Conservation (phyloP, 2,113 vertebrate species). For the Synchiropus splendidus region DNA sequence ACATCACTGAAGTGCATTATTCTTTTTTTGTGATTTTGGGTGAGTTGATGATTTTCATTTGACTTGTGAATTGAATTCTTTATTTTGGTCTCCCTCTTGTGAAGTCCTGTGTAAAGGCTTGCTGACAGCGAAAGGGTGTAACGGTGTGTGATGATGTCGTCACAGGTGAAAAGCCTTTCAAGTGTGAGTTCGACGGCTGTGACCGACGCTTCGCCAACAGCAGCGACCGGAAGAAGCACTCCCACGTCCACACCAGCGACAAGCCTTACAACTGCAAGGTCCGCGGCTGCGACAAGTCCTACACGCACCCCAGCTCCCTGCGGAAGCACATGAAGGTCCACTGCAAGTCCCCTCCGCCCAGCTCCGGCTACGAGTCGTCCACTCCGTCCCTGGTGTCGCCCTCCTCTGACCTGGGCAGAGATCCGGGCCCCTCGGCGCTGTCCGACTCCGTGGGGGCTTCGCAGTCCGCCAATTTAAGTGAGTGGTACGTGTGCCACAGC, state of each 20-base stretch:
- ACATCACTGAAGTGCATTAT: background rate
- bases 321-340: conserved; percentile 99
- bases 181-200: conserved; percentile 95
- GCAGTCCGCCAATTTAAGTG: conserved; percentile 83
- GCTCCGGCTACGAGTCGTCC: conserved; percentile 90
- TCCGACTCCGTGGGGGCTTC: conserved; percentile 71
- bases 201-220: conserved; percentile 98
- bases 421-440: conserved; percentile 71
- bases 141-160: conserved; percentile 1
- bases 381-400: conserved; percentile 85
- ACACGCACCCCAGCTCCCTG: conserved; percentile 96
- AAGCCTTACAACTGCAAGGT: conserved; percentile 99
- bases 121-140: no score
- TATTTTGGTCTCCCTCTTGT: background rate
- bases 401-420: conserved; percentile 85
- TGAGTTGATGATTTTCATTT: background rate
- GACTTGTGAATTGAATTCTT: background rate
- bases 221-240: conserved; percentile 98
- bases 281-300: conserved; percentile 96
- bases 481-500: conserved; percentile 95
- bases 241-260: conserved; percentile 97
- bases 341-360: conserved; percentile 92
- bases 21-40: background rate
- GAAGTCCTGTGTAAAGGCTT: no score
- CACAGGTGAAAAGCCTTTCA: conserved; percentile 96